Evolutionary conservation across 2,888 invertebrate genomes (phyloP).

Genomic region (Aspidiotus rigidus): DNA sequence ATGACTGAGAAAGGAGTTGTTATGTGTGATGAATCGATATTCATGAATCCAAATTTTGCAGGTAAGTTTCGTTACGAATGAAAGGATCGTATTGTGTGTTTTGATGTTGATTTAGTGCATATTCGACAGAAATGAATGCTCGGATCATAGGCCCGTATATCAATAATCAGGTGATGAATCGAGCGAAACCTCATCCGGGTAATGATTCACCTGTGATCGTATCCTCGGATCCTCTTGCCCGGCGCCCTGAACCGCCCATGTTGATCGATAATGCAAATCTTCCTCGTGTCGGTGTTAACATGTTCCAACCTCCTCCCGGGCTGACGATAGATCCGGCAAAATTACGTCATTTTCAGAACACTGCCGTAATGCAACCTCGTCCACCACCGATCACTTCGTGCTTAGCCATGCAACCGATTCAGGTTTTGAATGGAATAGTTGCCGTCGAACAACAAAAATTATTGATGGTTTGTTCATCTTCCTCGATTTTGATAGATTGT

Average conservation of each 20-base stretch:
- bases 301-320: constrained; percentile 26
- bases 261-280: constrained; percentile 19
- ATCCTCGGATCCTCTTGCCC: constrained; percentile 10
- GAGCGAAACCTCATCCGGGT: background rate
- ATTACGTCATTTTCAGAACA: constrained; percentile 15
- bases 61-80: background rate
- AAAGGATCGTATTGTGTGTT: too few relatives aligned
- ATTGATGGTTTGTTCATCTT: constrained; percentile 19
- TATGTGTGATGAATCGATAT: constrained; percentile 2
- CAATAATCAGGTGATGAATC: constrained; percentile 5
- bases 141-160: background rate
- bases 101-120: background rate
- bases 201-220: constrained; percentile 14
- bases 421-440: constrained; percentile 18
- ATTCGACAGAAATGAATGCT: background rate
- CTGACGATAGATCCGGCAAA: constrained; percentile 25
- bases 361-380: background rate
- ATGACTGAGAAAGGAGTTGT: background rate
- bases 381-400: constrained; percentile 8
- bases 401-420: constrained; percentile 19
- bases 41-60: background rate
- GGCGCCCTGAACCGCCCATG: constrained; percentile 10
- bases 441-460: constrained; percentile 27
- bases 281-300: constrained; percentile 3
- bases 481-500: background rate